phyloP scores from a whole-genome alignment of 2,797 vertebrate species.

The Tolypeutes matacus region DNA sequence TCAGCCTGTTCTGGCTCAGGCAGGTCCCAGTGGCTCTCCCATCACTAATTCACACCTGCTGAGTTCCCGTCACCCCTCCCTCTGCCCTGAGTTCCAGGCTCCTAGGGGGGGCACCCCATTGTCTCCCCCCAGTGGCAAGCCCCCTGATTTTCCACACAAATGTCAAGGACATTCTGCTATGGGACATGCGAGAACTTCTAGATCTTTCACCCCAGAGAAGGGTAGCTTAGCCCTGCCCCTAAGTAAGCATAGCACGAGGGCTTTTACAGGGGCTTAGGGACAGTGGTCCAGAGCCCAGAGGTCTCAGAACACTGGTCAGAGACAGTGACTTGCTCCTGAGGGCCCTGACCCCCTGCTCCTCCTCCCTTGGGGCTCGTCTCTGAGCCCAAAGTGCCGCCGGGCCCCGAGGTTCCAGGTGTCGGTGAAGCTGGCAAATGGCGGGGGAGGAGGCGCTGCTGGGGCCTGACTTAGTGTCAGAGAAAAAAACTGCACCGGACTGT shows the following conservation, averaged over 20 bases:
- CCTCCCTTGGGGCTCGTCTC: neutral
- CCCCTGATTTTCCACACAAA: neutral
- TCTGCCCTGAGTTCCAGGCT: neutral
- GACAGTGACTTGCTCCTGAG: neutral
- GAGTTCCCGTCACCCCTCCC: neutral
- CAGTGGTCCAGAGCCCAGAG: neutral
- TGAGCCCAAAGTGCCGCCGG: neutral
- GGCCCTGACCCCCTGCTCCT: neutral
- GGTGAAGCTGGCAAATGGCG: neutral
- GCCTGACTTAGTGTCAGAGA: too few species aligned
- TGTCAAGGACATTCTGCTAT: neutral
- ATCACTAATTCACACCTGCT: neutral
- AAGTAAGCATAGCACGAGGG: neutral
- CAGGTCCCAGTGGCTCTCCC: neutral
- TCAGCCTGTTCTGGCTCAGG: neutral
- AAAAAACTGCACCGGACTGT: too few species aligned
- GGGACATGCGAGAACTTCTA: neutral
- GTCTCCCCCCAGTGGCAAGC: neutral
- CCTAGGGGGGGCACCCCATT: neutral
- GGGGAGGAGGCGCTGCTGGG: neutral
- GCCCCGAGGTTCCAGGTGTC: neutral
- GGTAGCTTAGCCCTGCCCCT: neutral
- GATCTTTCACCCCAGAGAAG: neutral
- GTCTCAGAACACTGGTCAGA: neutral
- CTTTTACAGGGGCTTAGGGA: neutral